Conservation (phyloP, 2,797 vertebrate species). For the Pseudomugil tenellus region DNA sequence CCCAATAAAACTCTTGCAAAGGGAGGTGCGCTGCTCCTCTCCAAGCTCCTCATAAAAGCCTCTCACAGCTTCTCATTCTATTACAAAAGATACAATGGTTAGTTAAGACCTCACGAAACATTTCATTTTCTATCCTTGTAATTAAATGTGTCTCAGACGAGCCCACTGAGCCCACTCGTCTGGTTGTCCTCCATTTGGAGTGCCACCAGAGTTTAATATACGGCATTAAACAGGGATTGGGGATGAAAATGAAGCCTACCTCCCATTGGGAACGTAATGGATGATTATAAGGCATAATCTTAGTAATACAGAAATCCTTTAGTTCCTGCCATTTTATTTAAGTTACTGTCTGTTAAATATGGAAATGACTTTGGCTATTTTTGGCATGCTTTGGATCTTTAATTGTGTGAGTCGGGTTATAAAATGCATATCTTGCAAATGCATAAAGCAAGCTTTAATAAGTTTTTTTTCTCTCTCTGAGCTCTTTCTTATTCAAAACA, state of each 20-base stretch:
- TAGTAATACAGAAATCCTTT: slow-evolving; percentile 80
- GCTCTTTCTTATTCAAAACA: slow-evolving; percentile 30
- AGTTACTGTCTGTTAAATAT: slow-evolving; percentile 72
- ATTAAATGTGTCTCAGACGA: slow-evolving; percentile 85
- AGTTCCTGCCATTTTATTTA: slow-evolving; percentile 71
- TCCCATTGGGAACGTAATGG: slow-evolving; percentile 84
- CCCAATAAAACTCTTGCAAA: slow-evolving; percentile 74
- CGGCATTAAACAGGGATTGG: slow-evolving; percentile 81
- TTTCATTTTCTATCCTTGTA: slow-evolving; percentile 81
- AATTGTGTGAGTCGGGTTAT: slow-evolving; percentile 38
- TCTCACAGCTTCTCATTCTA: slow-evolving; percentile 73
- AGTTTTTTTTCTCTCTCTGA: slow-evolving; percentile 14
- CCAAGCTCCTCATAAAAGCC: slow-evolving; percentile 71
- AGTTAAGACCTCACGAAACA: slow-evolving; percentile 80
- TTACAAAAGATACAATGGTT: slow-evolving; percentile 82
- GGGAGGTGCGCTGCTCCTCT: slow-evolving; percentile 47
- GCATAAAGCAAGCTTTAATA: slow-evolving; percentile 36
- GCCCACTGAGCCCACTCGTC: slow-evolving; percentile 79
- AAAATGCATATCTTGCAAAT: slow-evolving; percentile 57
- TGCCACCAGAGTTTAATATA: slow-evolving; percentile 83
- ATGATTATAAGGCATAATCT: slow-evolving; percentile 84
- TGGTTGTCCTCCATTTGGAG: slow-evolving; percentile 71
- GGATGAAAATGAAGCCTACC: slow-evolving; percentile 80
- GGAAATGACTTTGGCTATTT: slow-evolving; percentile 56
- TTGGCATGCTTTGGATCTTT: slow-evolving; percentile 45